Evolutionary conservation across 1,140 invertebrate genomes (phyloP).

Genomic region (Meloidogyne hapla): DNA sequence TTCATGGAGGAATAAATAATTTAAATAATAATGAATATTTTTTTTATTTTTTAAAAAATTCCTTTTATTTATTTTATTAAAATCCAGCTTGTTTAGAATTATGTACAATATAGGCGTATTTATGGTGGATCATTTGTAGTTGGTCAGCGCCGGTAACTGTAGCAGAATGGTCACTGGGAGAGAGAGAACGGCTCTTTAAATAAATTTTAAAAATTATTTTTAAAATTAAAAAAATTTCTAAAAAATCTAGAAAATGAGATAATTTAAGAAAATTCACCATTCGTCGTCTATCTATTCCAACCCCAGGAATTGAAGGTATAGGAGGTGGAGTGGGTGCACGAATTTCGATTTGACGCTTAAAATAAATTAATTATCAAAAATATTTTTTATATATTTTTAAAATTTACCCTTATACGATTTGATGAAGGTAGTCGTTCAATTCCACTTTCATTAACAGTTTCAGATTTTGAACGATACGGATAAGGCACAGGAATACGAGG

Average conservation of each 20-base stretch:
- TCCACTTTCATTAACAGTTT: neutral
- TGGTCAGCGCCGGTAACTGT: neutral
- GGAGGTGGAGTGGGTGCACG: neutral
- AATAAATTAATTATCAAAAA: too few species aligned
- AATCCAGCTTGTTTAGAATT: neutral
- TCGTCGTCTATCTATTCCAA: neutral
- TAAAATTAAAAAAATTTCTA: neutral
- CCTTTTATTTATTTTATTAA: neutral
- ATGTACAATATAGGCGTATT: conserved; percentile 21
- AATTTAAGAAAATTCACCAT: neutral
- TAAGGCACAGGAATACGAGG: conserved; percentile 11
- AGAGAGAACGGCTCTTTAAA: neutral
- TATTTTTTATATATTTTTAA: too few species aligned
- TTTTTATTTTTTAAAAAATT: neutral
- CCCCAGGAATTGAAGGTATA: neutral
- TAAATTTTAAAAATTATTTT: neutral
- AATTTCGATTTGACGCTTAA: neutral
- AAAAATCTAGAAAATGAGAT: neutral
- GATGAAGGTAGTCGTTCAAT: neutral
- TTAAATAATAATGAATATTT: neutral
- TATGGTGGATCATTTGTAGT: conserved; percentile 2
- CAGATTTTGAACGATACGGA: conserved; percentile 4
- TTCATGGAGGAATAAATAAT: neutral
- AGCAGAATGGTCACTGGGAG: neutral
- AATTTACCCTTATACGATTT: neutral